These are phyloP conservation scores for Lanistes nyassanus DNA, from an alignment of 1,140 invertebrate species.

Conservation along the genomic window DNA sequence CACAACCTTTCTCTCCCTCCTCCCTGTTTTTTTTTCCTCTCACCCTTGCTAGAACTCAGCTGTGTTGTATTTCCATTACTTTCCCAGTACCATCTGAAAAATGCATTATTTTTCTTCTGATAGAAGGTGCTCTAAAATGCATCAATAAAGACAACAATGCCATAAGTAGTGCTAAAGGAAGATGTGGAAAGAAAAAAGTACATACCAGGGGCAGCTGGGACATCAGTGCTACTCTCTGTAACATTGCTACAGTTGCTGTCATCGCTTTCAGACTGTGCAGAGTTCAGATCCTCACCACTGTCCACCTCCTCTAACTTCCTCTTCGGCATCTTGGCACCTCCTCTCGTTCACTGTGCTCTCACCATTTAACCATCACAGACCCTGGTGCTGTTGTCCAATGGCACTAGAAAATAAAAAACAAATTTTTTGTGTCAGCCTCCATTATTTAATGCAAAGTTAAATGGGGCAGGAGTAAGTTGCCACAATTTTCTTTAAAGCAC, in stretches of 20 bases:
- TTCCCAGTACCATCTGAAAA: neutral
- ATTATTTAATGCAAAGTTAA: too few species aligned
- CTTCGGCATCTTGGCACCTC: constrained; percentile 36
- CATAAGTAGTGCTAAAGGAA: constrained; percentile 5
- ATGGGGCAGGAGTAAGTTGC: too few species aligned
- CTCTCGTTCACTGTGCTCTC: neutral
- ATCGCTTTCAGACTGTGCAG: constrained; percentile 36
- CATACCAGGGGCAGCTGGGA: constrained; percentile 25
- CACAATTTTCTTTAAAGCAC: too few species aligned
- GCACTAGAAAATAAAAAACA: neutral
- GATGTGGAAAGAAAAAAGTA: neutral
- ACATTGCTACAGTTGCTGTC: constrained; percentile 39
- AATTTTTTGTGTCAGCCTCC: neutral
- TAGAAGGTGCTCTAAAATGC: neutral
- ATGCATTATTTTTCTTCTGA: neutral
- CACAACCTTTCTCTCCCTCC: too few species aligned
- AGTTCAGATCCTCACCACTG: constrained; percentile 23
- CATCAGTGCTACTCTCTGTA: constrained; percentile 41
- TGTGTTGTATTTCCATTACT: neutral
- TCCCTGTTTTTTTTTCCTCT: too few species aligned
- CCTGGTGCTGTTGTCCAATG: neutral
- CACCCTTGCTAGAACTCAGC: neutral
- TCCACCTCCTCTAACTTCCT: constrained; percentile 40
- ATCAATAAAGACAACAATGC: neutral
- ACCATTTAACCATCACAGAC: constrained; percentile 2